These are phyloP conservation scores for Pseudomyrmex flavicornis DNA, from an alignment of 1,140 invertebrate genomes.

Conservation along the genomic window DNA sequence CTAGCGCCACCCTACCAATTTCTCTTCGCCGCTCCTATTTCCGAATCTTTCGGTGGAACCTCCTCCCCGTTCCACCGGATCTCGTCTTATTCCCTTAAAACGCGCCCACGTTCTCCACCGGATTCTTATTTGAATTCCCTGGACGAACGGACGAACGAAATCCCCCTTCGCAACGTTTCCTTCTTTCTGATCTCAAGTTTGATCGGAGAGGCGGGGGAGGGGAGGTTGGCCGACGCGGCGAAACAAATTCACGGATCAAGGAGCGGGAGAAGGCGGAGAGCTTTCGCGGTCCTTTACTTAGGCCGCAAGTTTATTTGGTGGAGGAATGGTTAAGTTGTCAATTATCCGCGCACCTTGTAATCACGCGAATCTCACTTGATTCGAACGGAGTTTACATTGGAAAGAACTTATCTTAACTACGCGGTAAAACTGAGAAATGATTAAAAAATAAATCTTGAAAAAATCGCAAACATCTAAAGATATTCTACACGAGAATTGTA, in stretches of 20 bases:
- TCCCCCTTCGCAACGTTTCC: not conserved
- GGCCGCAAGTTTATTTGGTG: conserved; percentile 27
- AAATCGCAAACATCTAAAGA: not conserved
- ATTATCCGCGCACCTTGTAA: conserved; percentile 55
- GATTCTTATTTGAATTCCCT: conserved; percentile 75
- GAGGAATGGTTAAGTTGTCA: conserved; percentile 55
- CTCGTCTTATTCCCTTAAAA: conserved; percentile 68
- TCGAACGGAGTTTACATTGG: conserved; percentile 20
- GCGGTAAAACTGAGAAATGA: conserved; percentile 9
- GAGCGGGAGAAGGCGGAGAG: conserved; percentile 34
- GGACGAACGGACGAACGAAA: conserved; percentile 57
- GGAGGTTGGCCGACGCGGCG: conserved; percentile 39
- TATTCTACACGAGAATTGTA: not conserved
- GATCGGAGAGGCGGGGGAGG: conserved; percentile 20
- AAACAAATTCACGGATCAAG: conserved; percentile 56
- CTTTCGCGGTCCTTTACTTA: conserved; percentile 39
- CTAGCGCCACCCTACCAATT: conserved; percentile 69
- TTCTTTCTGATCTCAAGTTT: conserved; percentile 32
- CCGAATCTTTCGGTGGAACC: conserved; percentile 36
- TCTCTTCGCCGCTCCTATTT: conserved; percentile 67
- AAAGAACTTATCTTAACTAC: conserved; percentile 19
- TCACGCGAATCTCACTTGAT: conserved; percentile 51
- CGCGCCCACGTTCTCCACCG: conserved; percentile 53
- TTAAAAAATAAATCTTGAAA: not conserved
- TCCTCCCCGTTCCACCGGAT: not conserved